phyloP scores from a whole-genome alignment of 2,888 invertebrate genomes.

The Athripsodes cinereus region DNA sequence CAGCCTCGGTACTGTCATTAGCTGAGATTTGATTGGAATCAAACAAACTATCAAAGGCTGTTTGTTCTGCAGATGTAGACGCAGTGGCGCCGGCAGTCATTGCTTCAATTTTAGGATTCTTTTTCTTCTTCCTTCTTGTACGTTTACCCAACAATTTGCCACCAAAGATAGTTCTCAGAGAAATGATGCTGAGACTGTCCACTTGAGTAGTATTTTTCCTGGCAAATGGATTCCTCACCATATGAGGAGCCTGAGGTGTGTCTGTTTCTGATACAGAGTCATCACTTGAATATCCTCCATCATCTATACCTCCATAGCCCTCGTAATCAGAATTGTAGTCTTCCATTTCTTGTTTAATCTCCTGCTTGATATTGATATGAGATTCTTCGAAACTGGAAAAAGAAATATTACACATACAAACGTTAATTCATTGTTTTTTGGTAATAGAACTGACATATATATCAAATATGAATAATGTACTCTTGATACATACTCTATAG shows the following conservation, averaged over 20 bases:
- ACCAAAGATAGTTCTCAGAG: conserved; percentile 38
- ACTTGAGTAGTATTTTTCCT: conserved; percentile 28
- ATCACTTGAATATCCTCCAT: conserved; percentile 11
- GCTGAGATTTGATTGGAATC: not conserved
- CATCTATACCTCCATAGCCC: conserved; percentile 14
- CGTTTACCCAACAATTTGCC: conserved; percentile 34
- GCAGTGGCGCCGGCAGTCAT: too few species aligned
- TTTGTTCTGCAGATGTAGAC: too few species aligned
- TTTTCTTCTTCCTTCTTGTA: not conserved
- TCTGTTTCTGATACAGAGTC: conserved; percentile 7
- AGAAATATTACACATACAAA: too few species aligned
- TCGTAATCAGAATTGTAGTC: conserved; percentile 28
- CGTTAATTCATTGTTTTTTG: too few species aligned
- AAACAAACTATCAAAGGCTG: too few species aligned
- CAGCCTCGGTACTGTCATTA: not conserved
- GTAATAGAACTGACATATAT: too few species aligned
- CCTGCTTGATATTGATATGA: conserved; percentile 26
- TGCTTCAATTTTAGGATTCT: not conserved
- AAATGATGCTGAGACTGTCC: conserved; percentile 31
- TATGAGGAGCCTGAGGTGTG: conserved; percentile 9
- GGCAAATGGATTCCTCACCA: conserved; percentile 22
- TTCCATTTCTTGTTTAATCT: conserved; percentile 38
- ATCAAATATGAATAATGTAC: not conserved
- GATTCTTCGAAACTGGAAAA: conserved; percentile 12
- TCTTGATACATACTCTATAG: conserved; percentile 14